These are phyloP conservation scores for Kryphioiulus occultus DNA, from an alignment of 2,888 invertebrate species.

Conservation along the genomic window DNA sequence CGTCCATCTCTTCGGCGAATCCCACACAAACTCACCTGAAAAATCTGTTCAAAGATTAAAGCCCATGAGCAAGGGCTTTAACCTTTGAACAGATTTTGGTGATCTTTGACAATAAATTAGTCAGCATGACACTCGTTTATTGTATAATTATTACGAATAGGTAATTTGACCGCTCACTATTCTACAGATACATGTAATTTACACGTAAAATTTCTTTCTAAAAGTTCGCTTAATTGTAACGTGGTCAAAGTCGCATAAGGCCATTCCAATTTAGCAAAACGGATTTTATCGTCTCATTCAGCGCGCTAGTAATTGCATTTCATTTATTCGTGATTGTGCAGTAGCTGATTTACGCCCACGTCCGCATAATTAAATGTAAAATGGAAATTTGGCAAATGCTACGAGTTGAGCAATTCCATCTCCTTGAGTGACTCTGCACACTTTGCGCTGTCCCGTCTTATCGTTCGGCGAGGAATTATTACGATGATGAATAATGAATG, in stretches of 20 bases:
- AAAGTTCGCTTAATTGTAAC: background rate
- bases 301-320: background rate
- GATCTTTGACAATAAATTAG: background rate
- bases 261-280: background rate
- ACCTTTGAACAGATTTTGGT: too few relatives aligned
- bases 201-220: too few relatives aligned
- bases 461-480: background rate
- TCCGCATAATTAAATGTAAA: background rate
- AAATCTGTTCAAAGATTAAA: too few relatives aligned
- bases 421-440: background rate
- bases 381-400: background rate
- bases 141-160: too few relatives aligned
- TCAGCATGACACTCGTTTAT: background rate
- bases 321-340: background rate
- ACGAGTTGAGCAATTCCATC: background rate
- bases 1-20: too few relatives aligned
- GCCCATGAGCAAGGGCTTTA: too few relatives aligned
- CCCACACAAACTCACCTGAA: too few relatives aligned
- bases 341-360: background rate
- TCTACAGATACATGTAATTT: too few relatives aligned
- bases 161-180: too few relatives aligned
- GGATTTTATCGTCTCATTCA: background rate
- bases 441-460: background rate
- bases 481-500: slow-evolving; percentile 8
- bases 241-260: background rate